phyloP scores from a whole-genome alignment of 1,140 invertebrate species.

The Drosophila mayri region DNA sequence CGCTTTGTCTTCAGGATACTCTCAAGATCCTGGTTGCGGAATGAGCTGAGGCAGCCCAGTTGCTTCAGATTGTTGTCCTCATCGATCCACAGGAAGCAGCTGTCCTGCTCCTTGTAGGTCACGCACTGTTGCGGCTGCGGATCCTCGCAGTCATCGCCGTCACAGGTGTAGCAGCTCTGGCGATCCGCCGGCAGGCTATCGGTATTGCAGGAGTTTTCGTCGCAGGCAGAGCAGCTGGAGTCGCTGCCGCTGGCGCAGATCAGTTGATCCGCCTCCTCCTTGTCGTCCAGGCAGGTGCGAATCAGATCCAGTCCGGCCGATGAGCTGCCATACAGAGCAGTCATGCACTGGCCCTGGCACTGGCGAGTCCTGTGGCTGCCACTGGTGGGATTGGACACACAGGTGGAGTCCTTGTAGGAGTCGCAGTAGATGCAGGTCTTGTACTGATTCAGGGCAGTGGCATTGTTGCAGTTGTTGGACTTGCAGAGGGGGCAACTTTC shows the following conservation, averaged over 20 bases:
- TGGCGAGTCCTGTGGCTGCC: slow-evolving; percentile 49
- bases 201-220: slow-evolving; percentile 57
- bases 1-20: slow-evolving; percentile 71
- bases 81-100: slow-evolving; percentile 70
- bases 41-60: slow-evolving; percentile 69
- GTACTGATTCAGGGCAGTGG: slow-evolving; percentile 42
- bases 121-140: slow-evolving; percentile 45
- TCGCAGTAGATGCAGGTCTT: slow-evolving; percentile 75
- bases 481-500: slow-evolving; percentile 71
- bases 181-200: slow-evolving; percentile 56
- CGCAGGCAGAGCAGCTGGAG: slow-evolving; percentile 55
- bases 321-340: slow-evolving; percentile 64
- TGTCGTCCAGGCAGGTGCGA: slow-evolving; percentile 76
- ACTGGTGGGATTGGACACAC: slow-evolving; percentile 53
- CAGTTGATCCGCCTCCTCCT: slow-evolving; percentile 58
- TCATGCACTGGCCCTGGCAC: slow-evolving; percentile 77
- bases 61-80: slow-evolving; percentile 60
- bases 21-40: slow-evolving; percentile 73
- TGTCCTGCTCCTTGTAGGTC: slow-evolving; percentile 68
- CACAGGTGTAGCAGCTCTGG: slow-evolving; percentile 67
- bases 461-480: slow-evolving; percentile 77
- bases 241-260: slow-evolving; percentile 50
- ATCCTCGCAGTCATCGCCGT: slow-evolving; percentile 58
- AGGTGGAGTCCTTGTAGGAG: slow-evolving; percentile 56
- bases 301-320: slow-evolving; percentile 63